Conservation (phyloP, 2,888 invertebrate species). For the Chymomyza procnemis region DNA sequence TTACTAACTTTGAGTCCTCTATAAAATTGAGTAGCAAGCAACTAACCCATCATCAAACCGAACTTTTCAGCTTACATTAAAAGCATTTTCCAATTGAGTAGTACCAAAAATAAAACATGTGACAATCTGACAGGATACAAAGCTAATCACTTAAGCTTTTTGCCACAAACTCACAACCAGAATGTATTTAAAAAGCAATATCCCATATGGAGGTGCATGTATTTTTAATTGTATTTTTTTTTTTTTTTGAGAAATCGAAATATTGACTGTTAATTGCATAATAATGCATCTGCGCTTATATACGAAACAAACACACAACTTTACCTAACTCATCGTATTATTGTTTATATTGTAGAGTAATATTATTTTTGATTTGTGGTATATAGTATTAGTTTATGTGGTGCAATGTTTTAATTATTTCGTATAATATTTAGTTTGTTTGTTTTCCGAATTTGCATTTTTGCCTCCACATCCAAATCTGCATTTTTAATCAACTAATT, state of each 20-base stretch:
- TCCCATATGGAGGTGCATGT: not conserved
- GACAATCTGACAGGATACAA: slow-evolving; percentile 1
- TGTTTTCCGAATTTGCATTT: not conserved
- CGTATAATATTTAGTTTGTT: not conserved
- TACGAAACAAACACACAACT: not conserved
- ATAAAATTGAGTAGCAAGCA: not conserved
- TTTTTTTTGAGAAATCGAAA: not conserved
- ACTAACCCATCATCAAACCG: slow-evolving; percentile 19
- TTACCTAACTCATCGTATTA: not conserved
- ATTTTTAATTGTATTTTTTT: not conserved
- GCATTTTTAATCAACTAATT: not conserved
- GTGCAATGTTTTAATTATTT: not conserved
- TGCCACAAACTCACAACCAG: not conserved
- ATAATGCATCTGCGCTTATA: not conserved
- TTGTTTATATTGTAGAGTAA: not conserved
- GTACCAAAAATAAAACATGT: not conserved
- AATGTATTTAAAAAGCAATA: not conserved
- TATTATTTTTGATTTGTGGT: not conserved
- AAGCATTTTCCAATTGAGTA: not conserved
- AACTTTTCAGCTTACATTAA: slow-evolving; percentile 28
- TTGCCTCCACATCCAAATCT: not conserved
- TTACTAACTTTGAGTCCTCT: not conserved
- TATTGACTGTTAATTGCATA: not conserved
- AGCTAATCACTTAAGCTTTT: slow-evolving; percentile 3
- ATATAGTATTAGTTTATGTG: not conserved